phyloP scores from a whole-genome alignment of 2,113 vertebrate species.

The Sorex fumeus region DNA sequence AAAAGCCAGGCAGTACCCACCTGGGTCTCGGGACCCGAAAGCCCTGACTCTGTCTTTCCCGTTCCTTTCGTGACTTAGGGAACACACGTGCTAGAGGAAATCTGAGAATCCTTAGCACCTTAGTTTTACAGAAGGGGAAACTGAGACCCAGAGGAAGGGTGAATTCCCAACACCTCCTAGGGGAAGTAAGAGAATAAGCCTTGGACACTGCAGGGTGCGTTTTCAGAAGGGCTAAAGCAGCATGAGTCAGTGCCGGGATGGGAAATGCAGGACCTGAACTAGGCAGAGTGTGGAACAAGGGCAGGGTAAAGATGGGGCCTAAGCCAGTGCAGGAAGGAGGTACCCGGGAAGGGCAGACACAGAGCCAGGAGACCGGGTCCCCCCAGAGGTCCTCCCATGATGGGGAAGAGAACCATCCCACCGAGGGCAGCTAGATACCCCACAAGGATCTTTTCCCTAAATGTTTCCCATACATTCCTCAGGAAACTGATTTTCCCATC shows the following conservation, averaged over 20 bases:
- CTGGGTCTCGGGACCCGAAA: not conserved
- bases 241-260: not conserved
- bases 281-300: conserved; percentile 53
- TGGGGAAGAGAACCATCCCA: not conserved
- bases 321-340: not conserved
- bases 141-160: conserved; percentile 2
- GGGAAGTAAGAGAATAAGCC: not conserved
- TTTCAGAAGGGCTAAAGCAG: conserved; percentile 3
- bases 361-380: not conserved
- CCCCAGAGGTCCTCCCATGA: not conserved
- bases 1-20: conserved; percentile 22
- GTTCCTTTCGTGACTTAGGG: not conserved
- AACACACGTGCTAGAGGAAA: conserved; percentile 29
- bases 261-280: not conserved
- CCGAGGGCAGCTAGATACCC: not conserved
- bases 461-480: not conserved
- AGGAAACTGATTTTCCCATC: conserved; percentile 14
- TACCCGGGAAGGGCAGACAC: not conserved
- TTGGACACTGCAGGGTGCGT: not conserved
- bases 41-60: not conserved
- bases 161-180: not conserved
- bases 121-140: conserved; percentile 68
- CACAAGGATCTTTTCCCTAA: conserved; percentile 35
- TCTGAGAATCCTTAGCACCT: not conserved
- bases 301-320: not conserved